Base-by-base conservation (phyloP, 2,888 invertebrate genomes). In the Stictocephala bisonia region DNA sequence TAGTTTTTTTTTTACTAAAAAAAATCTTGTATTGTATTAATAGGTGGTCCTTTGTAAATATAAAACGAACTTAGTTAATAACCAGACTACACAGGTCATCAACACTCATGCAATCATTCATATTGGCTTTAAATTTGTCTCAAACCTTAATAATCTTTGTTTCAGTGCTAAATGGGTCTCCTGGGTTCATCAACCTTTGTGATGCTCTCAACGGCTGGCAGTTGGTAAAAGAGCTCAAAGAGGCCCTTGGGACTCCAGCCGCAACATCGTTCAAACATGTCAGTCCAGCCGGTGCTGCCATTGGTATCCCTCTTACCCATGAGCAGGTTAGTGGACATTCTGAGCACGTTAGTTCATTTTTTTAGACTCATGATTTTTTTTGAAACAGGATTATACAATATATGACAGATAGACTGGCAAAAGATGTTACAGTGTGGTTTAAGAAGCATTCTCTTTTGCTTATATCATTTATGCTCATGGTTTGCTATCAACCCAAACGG, bases 201-300 rank as follows among this genome's bases (percentile, higher is more conserved):
- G 99, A 99, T 84, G 98, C 97, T 0, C 86, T 99, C 0, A 99
- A 99, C 83, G 98, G 94, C 0, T 99, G 97, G 93, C 99, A 99
- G 82, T 86, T 99, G 73, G 99, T 99, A 0, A 89, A 88, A 75
- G 99, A 99, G 82, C 85, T 99, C 74, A 92, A 91, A 81, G 85
- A 86, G 51, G 93, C 95, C 0, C 84, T 97, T 6, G 88, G 89
- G 3, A 83, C 96, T 27, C 96, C 98, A 0, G 97, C 99, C 0
- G 96, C 98, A 0, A 91, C 97, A 0, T 98, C 97, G 72, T 99
- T 99, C 84, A 99, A 99, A 83, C 99, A 99, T 83, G 98, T 99
- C 4, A 97, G 97, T 26, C 99, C 99, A 0, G 98, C 99, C 13
- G 98, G 98, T 2, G 98, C 97, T 1, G 98, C 98, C 67, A 92